Evolutionary conservation across 2,797 vertebrate species (phyloP).

Genomic region (Pterois miles): DNA sequence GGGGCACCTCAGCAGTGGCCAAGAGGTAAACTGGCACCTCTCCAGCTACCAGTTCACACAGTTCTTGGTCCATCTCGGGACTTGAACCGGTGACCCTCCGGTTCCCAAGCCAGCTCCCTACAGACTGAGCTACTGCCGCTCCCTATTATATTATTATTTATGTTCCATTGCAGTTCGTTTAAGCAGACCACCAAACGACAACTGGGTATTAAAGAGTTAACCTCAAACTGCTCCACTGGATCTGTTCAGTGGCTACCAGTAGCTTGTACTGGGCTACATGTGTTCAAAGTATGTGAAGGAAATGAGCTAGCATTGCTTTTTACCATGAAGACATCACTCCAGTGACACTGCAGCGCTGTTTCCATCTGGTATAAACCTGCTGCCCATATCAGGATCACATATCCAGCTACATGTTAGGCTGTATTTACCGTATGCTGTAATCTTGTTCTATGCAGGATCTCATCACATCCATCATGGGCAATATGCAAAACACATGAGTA

Average conservation of each 20-base stretch:
- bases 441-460: conserved; percentile 6
- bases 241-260: neutral
- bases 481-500: conserved; percentile 31
- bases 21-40: too few species aligned
- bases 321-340: neutral
- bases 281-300: neutral
- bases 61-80: too few species aligned
- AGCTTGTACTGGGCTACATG: neutral
- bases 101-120: too few species aligned
- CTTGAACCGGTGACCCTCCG: too few species aligned
- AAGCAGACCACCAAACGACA: neutral
- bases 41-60: too few species aligned
- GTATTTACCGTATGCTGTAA: conserved; percentile 1
- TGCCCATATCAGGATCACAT: neutral
- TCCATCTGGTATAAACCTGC: neutral
- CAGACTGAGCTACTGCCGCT: too few species aligned
- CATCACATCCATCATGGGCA: conserved; percentile 8
- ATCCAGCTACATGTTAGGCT: too few species aligned
- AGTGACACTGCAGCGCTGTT: neutral
- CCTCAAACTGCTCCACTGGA: neutral
- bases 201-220: neutral
- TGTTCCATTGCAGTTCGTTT: neutral
- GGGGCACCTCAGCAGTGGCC: too few species aligned
- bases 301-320: neutral
- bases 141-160: too few species aligned